Conservation (phyloP, 2,888 invertebrate species). For the Drosophila affinis region DNA sequence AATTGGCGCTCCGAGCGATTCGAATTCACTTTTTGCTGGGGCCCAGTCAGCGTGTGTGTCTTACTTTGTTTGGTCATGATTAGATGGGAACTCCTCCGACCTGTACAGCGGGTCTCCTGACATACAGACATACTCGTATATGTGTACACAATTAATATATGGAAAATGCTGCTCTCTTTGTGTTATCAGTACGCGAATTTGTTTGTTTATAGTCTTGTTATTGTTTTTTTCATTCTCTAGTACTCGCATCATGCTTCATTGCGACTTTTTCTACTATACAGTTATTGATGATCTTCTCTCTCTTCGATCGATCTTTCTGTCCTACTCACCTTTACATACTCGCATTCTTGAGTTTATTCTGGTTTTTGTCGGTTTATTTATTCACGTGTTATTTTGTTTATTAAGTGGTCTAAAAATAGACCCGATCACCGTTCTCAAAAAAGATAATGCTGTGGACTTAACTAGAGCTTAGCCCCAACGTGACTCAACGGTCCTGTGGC, state of each 20-base stretch:
- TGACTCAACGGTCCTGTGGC: slow-evolving; percentile 60
- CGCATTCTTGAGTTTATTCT: neutral
- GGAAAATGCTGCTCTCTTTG: neutral
- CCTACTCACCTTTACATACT: neutral
- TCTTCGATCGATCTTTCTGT: neutral
- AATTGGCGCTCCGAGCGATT: neutral
- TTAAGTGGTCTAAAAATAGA: neutral
- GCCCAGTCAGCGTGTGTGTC: slow-evolving; percentile 22
- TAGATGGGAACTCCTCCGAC: slow-evolving; percentile 18
- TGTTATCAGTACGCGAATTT: slow-evolving; percentile 12
- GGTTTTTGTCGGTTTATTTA: neutral
- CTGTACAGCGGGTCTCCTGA: neutral
- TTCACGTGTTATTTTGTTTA: neutral
- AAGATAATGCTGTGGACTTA: neutral
- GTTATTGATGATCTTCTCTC: neutral
- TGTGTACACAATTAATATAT: neutral
- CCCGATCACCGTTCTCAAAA: neutral
- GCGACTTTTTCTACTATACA: too few species aligned
- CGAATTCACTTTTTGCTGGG: neutral
- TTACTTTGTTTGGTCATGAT: neutral
- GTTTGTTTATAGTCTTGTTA: too few species aligned
- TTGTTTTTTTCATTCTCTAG: too few species aligned
- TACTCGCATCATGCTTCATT: too few species aligned
- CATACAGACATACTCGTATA: too few species aligned
- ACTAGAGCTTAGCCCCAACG: accelerated